phyloP scores from a whole-genome alignment of 2,888 invertebrate species.

The Xestia c-nigrum region DNA sequence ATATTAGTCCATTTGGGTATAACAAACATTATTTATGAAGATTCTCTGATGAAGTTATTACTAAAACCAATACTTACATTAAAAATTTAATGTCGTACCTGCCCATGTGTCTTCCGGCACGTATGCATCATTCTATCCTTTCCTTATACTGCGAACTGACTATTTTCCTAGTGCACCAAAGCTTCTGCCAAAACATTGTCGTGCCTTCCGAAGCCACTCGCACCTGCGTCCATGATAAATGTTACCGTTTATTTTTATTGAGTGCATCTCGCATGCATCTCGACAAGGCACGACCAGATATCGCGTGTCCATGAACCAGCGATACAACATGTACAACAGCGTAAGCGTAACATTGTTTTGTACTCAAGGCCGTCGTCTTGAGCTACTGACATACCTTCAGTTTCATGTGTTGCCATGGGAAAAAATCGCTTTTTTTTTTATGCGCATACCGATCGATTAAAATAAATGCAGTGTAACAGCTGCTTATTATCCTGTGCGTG shows the following conservation, averaged over 20 bases:
- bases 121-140: background rate
- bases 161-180: background rate
- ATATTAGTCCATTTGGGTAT: background rate
- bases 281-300: constrained; percentile 57
- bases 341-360: constrained; percentile 67
- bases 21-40: background rate
- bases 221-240: constrained; percentile 50
- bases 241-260: constrained; percentile 59
- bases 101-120: constrained; percentile 3
- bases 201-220: constrained; percentile 16
- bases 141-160: background rate
- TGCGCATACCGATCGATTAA: constrained; percentile 53
- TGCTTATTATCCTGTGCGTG: constrained; percentile 52
- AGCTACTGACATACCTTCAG: constrained; percentile 64
- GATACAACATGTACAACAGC: constrained; percentile 58
- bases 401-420: constrained; percentile 58
- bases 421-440: constrained; percentile 46
- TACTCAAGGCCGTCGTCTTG: constrained; percentile 73
- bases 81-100: background rate
- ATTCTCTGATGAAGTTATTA: background rate
- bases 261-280: constrained; percentile 54
- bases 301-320: constrained; percentile 69
- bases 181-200: constrained; percentile 16
- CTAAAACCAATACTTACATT: too few relatives aligned
- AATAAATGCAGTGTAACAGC: constrained; percentile 54